Percentiles rank a stretch among this genome's conserved stretches.
phyloP scores from a whole-genome alignment of 2,888 invertebrate genomes.

The Acronicta leporina region DNA sequence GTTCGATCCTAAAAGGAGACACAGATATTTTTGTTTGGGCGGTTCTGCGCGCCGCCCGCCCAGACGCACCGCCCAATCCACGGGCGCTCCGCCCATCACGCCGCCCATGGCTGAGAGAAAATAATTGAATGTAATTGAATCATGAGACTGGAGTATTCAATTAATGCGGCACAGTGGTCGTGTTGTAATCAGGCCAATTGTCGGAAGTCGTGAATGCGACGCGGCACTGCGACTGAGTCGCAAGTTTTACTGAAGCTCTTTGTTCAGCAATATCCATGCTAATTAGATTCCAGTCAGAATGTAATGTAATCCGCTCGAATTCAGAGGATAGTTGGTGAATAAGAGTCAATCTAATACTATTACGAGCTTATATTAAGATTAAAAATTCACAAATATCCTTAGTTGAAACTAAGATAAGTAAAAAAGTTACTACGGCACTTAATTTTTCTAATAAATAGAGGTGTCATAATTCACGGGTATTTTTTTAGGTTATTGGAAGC shows the following conservation, averaged over 20 bases:
- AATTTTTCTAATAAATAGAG: too few relatives aligned
- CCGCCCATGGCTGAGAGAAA: constrained; percentile 67
- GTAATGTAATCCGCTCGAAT: constrained; percentile 7
- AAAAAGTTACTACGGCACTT: too few relatives aligned
- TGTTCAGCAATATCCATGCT: constrained; percentile 14
- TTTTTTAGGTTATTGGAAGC: too few relatives aligned
- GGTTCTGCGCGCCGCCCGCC: constrained; percentile 74
- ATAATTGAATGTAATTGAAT: constrained; percentile 86
- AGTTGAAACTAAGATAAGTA: too few relatives aligned
- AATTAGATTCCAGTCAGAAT: constrained; percentile 13
- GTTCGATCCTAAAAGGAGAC: constrained; percentile 53
- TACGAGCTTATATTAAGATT: too few relatives aligned
- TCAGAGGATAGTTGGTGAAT: too few relatives aligned
- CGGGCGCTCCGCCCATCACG: constrained; percentile 72
- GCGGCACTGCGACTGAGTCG: constrained; percentile 16
- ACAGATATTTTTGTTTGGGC: constrained; percentile 71
- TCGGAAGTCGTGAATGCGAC: constrained; percentile 37
- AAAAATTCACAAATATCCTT: too few relatives aligned
- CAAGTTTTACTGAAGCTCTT: constrained; percentile 16
- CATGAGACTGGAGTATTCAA: constrained; percentile 77
- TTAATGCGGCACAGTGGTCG: constrained; percentile 68
- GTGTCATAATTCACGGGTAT: too few relatives aligned
- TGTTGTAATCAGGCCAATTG: constrained; percentile 78
- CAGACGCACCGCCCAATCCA: constrained; percentile 75
- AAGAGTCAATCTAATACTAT: too few relatives aligned